These are phyloP conservation scores for Lucilia cuprina DNA, from an alignment of 1,140 invertebrate genomes.

Conservation along the genomic window DNA sequence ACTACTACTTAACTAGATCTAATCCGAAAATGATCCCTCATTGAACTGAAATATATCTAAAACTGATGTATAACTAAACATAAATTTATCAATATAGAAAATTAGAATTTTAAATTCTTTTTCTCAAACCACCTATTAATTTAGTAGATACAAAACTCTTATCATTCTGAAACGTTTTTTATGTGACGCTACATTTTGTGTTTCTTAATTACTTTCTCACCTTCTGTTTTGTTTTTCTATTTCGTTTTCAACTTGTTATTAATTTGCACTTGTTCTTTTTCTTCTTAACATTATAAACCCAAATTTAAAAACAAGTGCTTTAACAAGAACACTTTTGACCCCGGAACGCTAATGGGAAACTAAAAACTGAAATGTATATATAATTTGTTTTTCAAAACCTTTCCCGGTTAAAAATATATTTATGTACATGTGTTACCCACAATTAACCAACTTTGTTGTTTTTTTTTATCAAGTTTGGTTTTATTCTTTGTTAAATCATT, in stretches of 20 bases:
- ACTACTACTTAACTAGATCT: too few species aligned
- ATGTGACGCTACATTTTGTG: not conserved
- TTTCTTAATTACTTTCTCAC: not conserved
- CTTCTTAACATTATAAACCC: not conserved
- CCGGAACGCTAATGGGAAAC: not conserved
- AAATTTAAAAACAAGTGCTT: not conserved
- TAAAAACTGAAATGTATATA: too few species aligned
- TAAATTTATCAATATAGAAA: too few species aligned
- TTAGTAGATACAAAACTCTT: too few species aligned
- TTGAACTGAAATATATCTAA: too few species aligned
- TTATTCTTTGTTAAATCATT: not conserved
- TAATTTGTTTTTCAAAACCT: too few species aligned
- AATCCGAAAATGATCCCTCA: too few species aligned
- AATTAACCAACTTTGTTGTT: not conserved
- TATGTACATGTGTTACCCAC: too few species aligned
- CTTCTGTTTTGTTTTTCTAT: not conserved
- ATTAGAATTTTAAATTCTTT: too few species aligned
- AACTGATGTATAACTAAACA: too few species aligned
- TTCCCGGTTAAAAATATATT: not conserved
- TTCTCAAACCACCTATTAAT: too few species aligned
- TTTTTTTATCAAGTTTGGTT: not conserved
- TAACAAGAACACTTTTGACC: not conserved
- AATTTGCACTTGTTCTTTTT: not conserved
- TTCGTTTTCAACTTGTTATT: not conserved
- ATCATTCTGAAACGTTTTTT: too few species aligned